Conservation (phyloP, 2,888 invertebrate genomes). For the Eupelmus urozonus region DNA sequence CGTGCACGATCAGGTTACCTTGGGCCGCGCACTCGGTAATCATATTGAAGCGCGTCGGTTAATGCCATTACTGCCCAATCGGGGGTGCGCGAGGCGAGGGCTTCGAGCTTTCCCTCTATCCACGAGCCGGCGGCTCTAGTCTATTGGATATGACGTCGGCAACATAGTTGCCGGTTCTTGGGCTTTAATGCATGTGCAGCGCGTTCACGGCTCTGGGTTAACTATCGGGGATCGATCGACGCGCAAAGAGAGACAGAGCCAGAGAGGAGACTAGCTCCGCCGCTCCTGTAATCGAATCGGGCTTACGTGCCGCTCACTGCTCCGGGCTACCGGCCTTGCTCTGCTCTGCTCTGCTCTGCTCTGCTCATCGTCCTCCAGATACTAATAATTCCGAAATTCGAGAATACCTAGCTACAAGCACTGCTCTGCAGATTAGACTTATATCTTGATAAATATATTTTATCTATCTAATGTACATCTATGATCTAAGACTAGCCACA, state of each 20-base stretch:
- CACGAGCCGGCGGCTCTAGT: slow-evolving; percentile 64
- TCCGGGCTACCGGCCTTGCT: too few relatives aligned
- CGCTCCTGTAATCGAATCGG: slow-evolving; percentile 58
- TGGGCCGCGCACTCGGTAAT: slow-evolving; percentile 68
- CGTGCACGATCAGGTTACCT: slow-evolving; percentile 9
- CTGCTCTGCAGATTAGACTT: slow-evolving; percentile 25
- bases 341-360: background rate
- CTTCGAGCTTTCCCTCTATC: slow-evolving; percentile 61
- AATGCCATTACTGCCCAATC: slow-evolving; percentile 76
- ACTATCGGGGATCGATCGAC: slow-evolving; percentile 59
- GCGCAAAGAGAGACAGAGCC: slow-evolving; percentile 1
- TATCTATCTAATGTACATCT: background rate
- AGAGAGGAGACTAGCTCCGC: slow-evolving; percentile 16
- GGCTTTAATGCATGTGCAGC: slow-evolving; percentile 73
- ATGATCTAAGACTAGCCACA: too few relatives aligned
- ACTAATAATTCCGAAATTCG: slow-evolving; percentile 57
- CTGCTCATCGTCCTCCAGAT: slow-evolving; percentile 35
- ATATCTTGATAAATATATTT: slow-evolving; percentile 49
- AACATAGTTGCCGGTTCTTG: slow-evolving; percentile 72
- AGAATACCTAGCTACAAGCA: slow-evolving; percentile 33
- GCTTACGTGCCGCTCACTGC: slow-evolving; percentile 39
- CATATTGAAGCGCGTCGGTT: slow-evolving; percentile 75
- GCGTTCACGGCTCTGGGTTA: slow-evolving; percentile 58
- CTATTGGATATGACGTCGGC: slow-evolving; percentile 76
- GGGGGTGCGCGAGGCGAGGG: slow-evolving; percentile 62